Evolutionary conservation across 37 sponge, comb jelly and placozoan genomes (phyloP), one percentile per base, ranked within the genome.

Genomic region (Hexactinellida sp.): DNA sequence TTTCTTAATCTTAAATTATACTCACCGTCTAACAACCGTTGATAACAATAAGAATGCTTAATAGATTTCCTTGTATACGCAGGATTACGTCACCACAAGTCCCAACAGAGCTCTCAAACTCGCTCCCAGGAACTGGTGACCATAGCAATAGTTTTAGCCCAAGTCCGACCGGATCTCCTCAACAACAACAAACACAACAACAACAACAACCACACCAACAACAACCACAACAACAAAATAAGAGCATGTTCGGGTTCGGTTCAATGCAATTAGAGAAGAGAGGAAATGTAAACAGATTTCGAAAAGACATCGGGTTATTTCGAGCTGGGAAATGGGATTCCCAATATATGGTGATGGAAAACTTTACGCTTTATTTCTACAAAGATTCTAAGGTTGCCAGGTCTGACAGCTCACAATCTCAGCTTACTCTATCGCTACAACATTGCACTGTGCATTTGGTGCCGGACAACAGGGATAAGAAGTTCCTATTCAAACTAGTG

Each of bases 301-400:
- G 76, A 63, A 63, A 63, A 63, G 76, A 63, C 34, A 23, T 3
- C 34, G 76, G 76, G 3, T 25, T 63, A 7, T 63, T 63, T n/a
- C 3, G 13, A n/a, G 76, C 19, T 21, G 76, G 76, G 34, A 63
- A n/a, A 63, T 63, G 76, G 76, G 76, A 63, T 7, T 10, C 76
- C 3, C 76, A 63, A n/a, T 63, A 63, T n/a, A 63, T 63, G 76
- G 76, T n/a, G 28, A 7, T 63, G 30, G 76, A 63, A 23, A 63
- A 63, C 34, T 63, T 63, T 23, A 63, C 76, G 3, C 25, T 63
- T 23, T 63, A 32, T n/a, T 63, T 63, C 76, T 63, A 63, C 34
- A 63, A 63, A 63, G 76, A 63, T 63, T 63, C 76, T n/a, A 63
- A 63, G 34, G 76, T 63, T 7, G 76, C 76, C 3, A 63, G 76